Percentiles rank a stretch among this genome's conserved stretches.
Evolutionary conservation across 2,113 vertebrate species (phyloP).

Genomic region (Nyctibius bracteatus): DNA sequence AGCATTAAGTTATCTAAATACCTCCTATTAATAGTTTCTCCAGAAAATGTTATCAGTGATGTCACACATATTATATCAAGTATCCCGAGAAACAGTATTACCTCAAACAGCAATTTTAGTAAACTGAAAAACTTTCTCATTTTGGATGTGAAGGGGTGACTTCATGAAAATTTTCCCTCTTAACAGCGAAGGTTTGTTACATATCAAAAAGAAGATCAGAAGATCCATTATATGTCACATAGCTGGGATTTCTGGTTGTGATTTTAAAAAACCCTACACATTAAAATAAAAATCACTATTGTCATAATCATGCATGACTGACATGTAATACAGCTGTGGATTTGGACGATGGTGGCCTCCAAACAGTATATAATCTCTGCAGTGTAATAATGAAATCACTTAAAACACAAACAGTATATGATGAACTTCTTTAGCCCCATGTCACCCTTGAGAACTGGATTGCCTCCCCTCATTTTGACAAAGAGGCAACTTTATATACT

Average conservation of each 20-base stretch:
- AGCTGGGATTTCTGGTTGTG: neutral
- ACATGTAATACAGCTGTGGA: neutral
- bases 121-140: neutral
- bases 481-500: neutral
- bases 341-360: neutral
- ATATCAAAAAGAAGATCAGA: neutral
- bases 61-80: neutral
- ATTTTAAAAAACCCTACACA: neutral
- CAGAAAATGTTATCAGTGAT: neutral
- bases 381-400: neutral
- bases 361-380: neutral
- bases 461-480: neutral
- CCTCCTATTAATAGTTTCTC: neutral
- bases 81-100: neutral
- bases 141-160: neutral
- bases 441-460: fast-evolving
- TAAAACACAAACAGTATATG: neutral
- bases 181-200: neutral
- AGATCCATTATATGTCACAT: neutral
- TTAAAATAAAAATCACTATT: neutral
- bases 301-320: neutral
- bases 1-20: neutral
- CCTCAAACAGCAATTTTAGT: neutral
- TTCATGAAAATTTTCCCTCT: neutral
- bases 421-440: neutral